phyloP scores from a whole-genome alignment of 2,113 vertebrate genomes.

The Nycticorax nycticorax region DNA sequence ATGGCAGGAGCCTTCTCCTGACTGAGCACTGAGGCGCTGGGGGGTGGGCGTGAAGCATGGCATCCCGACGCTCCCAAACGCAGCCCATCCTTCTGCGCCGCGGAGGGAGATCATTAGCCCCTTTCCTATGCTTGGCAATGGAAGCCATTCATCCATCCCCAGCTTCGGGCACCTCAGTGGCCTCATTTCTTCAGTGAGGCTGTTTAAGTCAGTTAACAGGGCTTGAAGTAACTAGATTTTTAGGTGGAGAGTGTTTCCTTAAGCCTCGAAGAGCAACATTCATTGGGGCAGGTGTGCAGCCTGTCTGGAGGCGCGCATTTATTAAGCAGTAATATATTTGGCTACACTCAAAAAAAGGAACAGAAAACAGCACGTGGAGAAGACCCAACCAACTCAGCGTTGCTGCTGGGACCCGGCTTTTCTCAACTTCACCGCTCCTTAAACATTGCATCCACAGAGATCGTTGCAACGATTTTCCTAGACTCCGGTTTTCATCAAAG shows the following conservation, averaged over 20 bases:
- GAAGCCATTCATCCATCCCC: not conserved
- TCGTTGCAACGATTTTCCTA: not conserved
- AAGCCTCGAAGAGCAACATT: not conserved
- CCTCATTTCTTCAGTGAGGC: not conserved
- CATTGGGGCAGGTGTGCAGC: not conserved
- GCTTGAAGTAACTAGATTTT: not conserved
- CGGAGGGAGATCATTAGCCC: not conserved
- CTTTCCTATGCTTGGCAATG: accelerated
- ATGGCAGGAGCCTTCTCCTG: not conserved
- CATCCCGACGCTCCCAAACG: accelerated
- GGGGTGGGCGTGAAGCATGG: not conserved
- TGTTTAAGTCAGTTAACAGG: not conserved
- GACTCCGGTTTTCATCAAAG: not conserved
- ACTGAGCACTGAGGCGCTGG: not conserved
- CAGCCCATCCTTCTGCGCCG: not conserved
- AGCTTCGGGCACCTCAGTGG: not conserved
- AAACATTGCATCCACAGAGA: not conserved
- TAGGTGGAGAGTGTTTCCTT: not conserved
- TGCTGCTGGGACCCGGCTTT: not conserved
- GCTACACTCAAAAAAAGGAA: not conserved
- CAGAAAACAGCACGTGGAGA: not conserved
- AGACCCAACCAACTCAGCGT: not conserved
- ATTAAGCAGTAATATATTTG: not conserved
- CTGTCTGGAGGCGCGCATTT: not conserved
- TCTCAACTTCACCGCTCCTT: not conserved